A percentile compares a stretch with the other conserved stretches of the same genome.
Conservation (phyloP, 2,113 vertebrate species). For the Falcunculus frontatus region DNA sequence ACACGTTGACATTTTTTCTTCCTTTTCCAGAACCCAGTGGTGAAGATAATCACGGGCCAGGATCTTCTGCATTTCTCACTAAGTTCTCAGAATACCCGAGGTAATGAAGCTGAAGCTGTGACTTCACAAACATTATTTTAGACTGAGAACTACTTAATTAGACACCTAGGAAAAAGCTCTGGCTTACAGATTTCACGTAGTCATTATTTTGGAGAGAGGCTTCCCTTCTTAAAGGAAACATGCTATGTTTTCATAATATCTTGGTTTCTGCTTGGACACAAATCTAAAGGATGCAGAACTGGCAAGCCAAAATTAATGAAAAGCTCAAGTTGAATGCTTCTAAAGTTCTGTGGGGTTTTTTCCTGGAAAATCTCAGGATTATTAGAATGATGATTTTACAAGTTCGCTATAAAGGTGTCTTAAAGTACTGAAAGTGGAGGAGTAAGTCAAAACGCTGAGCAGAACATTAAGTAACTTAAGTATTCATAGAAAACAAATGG, state of each 20-base stretch:
- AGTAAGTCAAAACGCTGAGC: neutral
- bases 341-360: neutral
- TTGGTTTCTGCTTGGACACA: neutral
- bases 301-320: neutral
- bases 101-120: conserved; percentile 51
- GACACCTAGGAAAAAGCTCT: neutral
- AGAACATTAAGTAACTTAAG: neutral
- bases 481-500: neutral
- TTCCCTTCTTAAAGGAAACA: neutral
- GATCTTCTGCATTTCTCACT: conserved; percentile 33
- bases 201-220: neutral
- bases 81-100: conserved; percentile 67
- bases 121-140: neutral
- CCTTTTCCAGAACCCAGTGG: conserved; percentile 57
- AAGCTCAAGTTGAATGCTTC: neutral
- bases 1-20: neutral
- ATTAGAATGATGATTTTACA: neutral
- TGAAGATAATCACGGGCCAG: neutral
- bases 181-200: neutral
- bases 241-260: neutral
- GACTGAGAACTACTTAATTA: neutral
- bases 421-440: neutral
- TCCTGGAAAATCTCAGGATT: neutral
- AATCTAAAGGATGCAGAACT: neutral
- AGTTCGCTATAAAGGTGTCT: neutral